These are phyloP conservation scores for Phylloscopus whistleri DNA, from an alignment of 2,113 vertebrate genomes.

Conservation along the genomic window DNA sequence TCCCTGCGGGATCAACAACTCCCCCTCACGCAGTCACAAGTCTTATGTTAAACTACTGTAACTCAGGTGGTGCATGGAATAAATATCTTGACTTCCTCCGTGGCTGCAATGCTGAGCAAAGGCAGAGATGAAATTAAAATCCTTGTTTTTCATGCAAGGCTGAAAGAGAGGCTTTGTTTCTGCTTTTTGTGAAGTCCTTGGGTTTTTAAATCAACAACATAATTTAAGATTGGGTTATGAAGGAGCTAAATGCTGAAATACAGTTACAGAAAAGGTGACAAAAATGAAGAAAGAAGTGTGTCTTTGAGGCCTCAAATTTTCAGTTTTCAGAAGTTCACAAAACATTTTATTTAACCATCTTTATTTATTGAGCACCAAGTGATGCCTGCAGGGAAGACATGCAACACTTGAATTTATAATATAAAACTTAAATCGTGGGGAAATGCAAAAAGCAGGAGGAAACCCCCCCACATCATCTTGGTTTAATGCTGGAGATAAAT, in stretches of 20 bases:
- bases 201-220: neutral
- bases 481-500: neutral
- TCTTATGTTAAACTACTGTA: neutral
- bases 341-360: neutral
- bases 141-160: neutral
- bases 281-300: neutral
- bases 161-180: neutral
- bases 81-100: neutral
- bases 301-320: neutral
- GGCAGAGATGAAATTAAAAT: neutral
- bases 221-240: neutral
- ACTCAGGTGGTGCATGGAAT: neutral
- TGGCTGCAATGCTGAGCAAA: neutral
- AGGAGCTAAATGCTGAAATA: neutral
- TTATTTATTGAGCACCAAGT: neutral
- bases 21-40: accelerated
- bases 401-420: neutral
- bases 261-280: neutral
- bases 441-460: neutral
- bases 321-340: neutral
- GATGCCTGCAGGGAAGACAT: neutral
- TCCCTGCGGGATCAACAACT: neutral
- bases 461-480: neutral
- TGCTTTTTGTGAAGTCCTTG: neutral
- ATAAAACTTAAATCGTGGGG: neutral